Conservation (phyloP, 37 sponge, comb jelly and placozoan species). For the Ianthella basta region DNA sequence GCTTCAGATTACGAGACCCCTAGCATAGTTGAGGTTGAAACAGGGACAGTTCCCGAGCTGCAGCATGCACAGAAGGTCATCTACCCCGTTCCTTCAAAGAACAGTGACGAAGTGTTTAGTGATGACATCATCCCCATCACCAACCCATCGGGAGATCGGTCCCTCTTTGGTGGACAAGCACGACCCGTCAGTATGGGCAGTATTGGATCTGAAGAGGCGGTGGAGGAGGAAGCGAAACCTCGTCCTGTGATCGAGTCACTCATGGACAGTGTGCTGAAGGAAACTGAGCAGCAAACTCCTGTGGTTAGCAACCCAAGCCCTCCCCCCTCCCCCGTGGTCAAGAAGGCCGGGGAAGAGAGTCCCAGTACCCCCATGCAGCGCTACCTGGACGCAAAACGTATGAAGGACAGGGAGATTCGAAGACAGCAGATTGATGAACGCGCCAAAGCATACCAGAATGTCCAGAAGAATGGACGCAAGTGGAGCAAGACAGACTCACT, state of each 20-base stretch:
- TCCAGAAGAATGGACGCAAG: constrained; percentile 12
- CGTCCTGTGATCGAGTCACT: neutral
- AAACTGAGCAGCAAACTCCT: neutral
- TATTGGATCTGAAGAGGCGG: neutral
- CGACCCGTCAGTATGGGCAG: neutral
- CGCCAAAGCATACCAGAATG: constrained; percentile 15
- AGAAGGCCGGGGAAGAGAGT: neutral
- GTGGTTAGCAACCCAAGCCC: neutral
- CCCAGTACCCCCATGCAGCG: too few species aligned
- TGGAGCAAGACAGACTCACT: neutral
- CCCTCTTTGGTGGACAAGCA: neutral
- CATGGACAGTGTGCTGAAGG: constrained; percentile 23
- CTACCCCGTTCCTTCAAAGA: neutral
- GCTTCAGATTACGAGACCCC: neutral
- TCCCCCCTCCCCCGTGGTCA: neutral
- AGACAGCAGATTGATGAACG: constrained; percentile 30
- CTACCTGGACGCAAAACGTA: neutral
- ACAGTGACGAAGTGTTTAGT: neutral
- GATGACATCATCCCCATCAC: neutral
- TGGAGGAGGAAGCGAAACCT: neutral
- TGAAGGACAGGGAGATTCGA: constrained; percentile 19
- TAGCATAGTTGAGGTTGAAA: constrained; percentile 43
- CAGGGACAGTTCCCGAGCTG: constrained; percentile 67
- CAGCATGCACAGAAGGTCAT: constrained; percentile 39
- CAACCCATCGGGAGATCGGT: neutral